Evolutionary conservation across 2,888 invertebrate species (phyloP).

Genomic region (Callyntrura sp.): DNA sequence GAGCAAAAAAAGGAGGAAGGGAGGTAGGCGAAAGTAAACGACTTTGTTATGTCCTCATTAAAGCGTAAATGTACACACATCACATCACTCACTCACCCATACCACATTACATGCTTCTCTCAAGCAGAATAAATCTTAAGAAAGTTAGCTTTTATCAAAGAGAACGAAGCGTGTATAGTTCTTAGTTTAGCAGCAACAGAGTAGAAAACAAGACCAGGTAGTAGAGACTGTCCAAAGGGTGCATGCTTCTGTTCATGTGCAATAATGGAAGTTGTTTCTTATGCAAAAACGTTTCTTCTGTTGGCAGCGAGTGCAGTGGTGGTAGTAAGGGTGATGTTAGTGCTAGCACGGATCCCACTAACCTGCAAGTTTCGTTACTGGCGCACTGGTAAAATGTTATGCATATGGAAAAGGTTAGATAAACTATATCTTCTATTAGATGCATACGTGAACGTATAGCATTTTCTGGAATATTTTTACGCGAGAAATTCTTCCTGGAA

Average conservation of each 20-base stretch:
- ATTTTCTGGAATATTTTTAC: not conserved
- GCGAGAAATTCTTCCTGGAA: not conserved
- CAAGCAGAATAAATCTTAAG: slow-evolving; percentile 44
- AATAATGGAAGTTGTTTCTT: not conserved
- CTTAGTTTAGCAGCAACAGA: not conserved
- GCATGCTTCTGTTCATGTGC: not conserved
- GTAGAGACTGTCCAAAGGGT: not conserved
- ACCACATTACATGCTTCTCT: slow-evolving; percentile 43
- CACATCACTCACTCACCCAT: slow-evolving; percentile 43
- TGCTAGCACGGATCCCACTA: not conserved
- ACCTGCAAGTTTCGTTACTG: too few relatives aligned
- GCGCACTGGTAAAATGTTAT: too few relatives aligned
- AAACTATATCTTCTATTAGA: too few relatives aligned
- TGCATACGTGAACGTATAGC: too few relatives aligned
- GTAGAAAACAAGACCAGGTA: not conserved
- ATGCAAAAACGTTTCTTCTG: not conserved
- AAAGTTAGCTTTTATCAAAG: slow-evolving; percentile 47
- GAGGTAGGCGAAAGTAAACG: slow-evolving; percentile 5
- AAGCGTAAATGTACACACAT: slow-evolving; percentile 41
- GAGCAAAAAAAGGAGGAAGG: not conserved
- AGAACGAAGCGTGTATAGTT: slow-evolving; percentile 33
- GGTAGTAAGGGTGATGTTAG: not conserved
- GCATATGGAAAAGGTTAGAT: too few relatives aligned
- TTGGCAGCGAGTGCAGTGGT: not conserved
- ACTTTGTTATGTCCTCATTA: slow-evolving; percentile 47